Conservation (phyloP, 2,888 invertebrate genomes). For the Sphecodes monilicornis region DNA sequence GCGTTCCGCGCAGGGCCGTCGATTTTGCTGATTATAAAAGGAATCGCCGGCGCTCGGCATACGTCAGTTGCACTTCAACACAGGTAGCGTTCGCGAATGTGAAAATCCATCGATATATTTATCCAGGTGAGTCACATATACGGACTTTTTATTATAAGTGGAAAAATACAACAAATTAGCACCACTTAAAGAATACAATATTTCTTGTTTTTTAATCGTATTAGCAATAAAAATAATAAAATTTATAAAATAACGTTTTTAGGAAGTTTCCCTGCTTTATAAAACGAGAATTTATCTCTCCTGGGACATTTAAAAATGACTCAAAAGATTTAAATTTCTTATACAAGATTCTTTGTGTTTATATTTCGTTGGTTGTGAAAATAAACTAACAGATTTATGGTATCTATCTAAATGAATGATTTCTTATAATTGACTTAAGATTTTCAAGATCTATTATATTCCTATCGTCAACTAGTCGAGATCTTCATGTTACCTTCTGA, state of each 20-base stretch:
- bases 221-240: neutral
- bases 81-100: constrained; percentile 61
- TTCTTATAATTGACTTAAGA: neutral
- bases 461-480: neutral
- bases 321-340: neutral
- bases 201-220: neutral
- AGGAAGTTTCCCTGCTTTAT: neutral
- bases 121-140: constrained; percentile 62
- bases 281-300: neutral
- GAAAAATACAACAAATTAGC: neutral
- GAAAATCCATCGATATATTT: constrained; percentile 36
- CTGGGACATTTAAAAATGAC: neutral
- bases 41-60: constrained; percentile 76
- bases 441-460: neutral
- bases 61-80: constrained; percentile 79
- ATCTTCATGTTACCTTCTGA: neutral
- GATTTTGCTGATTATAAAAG: constrained; percentile 80
- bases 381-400: neutral
- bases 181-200: neutral
- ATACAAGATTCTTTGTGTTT: neutral
- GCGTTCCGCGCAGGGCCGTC: constrained; percentile 78
- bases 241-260: neutral
- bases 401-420: neutral
- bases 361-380: neutral
- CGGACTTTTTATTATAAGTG: neutral